phyloP scores from a whole-genome alignment of 92 coral and sea anemone genomes.

The Epizoanthus stellaris region DNA sequence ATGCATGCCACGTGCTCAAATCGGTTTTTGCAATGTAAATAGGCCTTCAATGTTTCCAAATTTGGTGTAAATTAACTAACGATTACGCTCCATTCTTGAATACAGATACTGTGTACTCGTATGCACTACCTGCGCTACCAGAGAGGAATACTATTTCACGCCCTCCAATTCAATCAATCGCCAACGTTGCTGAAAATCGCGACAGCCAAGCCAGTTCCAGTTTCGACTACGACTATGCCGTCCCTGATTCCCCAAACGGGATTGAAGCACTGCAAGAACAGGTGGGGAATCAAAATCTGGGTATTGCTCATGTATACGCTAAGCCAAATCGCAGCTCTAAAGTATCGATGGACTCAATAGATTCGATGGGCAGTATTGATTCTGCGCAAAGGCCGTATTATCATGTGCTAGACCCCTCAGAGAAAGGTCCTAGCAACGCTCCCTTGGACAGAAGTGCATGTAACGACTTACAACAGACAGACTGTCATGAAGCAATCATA shows the following conservation, averaged over 20 bases:
- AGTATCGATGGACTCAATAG: neutral
- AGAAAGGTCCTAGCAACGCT: neutral
- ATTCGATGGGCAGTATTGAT: neutral
- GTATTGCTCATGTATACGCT: neutral
- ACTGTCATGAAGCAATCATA: slow-evolving; percentile 16
- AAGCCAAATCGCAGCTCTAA: neutral
- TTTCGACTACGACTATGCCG: slow-evolving; percentile 19
- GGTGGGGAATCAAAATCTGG: neutral
- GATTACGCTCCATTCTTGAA: too few species aligned
- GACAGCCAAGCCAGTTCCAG: slow-evolving; percentile 3
- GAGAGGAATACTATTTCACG: slow-evolving; percentile 4
- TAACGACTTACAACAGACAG: neutral
- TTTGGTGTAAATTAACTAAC: too few species aligned
- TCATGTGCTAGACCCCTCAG: neutral
- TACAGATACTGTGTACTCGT: slow-evolving; percentile 23
- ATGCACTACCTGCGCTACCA: slow-evolving; percentile 23
- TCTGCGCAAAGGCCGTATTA: slow-evolving; percentile 13
- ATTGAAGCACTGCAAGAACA: neutral
- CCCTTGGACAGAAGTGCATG: neutral
- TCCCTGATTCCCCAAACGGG: slow-evolving; percentile 22
- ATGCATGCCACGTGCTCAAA: too few species aligned
- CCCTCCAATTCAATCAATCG: neutral
- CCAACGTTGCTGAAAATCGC: neutral
- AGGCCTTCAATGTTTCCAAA: too few species aligned
- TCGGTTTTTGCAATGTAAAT: too few species aligned